Percentiles rank a stretch among this genome's conserved stretches.
Conservation (phyloP, 2,888 invertebrate species). For the Pantelozetes paolii region DNA sequence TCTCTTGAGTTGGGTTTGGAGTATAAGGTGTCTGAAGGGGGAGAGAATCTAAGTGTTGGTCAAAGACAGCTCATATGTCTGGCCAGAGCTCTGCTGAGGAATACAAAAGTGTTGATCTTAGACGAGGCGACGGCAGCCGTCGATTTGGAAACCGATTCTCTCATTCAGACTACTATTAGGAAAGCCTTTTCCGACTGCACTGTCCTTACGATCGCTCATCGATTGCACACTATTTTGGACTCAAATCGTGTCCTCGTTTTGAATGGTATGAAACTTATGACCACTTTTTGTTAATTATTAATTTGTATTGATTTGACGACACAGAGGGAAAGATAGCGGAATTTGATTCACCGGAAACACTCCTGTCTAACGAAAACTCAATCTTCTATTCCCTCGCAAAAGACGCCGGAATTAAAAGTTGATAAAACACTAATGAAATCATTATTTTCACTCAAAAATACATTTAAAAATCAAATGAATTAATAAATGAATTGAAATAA, state of each 20-base stretch:
- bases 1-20: conserved; percentile 29
- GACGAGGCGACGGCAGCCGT: conserved; percentile 48
- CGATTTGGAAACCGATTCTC: conserved; percentile 46
- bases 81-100: conserved; percentile 42
- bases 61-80: conserved; percentile 43
- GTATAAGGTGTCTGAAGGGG: conserved; percentile 41
- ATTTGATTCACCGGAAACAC: conserved; percentile 67
- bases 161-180: conserved; percentile 47
- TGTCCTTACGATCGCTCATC: conserved; percentile 47
- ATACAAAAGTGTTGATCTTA: conserved; percentile 42
- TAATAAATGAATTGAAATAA: too few relatives aligned
- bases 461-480: too few relatives aligned
- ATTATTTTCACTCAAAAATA: too few relatives aligned
- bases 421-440: background rate
- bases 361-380: conserved; percentile 65
- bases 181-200: conserved; percentile 47
- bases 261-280: conserved; percentile 54
- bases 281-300: background rate
- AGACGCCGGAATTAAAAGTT: conserved; percentile 61
- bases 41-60: conserved; percentile 42
- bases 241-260: conserved; percentile 68
- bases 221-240: conserved; percentile 44
- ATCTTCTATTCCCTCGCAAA: conserved; percentile 79
- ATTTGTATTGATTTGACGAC: background rate
- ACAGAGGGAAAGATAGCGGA: conserved; percentile 60